Percentiles rank a stretch among this genome's conserved stretches.
phyloP scores from a whole-genome alignment of 2,113 vertebrate genomes.

The Rafetus swinhoei region DNA sequence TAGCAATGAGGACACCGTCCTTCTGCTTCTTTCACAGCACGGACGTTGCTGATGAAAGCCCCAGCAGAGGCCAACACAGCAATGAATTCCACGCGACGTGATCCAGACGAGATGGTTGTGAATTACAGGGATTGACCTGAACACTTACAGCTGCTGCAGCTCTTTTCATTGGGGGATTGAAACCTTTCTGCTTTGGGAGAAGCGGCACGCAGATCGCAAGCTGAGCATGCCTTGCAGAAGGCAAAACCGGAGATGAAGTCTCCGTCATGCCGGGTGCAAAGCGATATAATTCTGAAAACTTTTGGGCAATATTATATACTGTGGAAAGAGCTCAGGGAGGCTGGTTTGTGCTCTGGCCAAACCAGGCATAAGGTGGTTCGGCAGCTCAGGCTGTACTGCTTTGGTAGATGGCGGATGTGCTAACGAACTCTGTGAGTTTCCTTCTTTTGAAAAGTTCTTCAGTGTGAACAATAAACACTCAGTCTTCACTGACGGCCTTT shows the following conservation, averaged over 20 bases:
- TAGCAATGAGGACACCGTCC: not conserved
- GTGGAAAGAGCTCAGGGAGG: not conserved
- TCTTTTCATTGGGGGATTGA: not conserved
- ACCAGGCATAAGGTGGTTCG: not conserved
- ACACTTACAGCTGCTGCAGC: not conserved
- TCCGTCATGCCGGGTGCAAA: not conserved
- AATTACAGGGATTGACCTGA: not conserved
- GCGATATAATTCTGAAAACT: not conserved
- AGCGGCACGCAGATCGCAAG: not conserved
- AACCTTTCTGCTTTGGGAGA: not conserved
- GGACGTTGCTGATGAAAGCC: conserved; percentile 6
- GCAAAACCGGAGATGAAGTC: not conserved
- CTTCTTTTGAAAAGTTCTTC: not conserved
- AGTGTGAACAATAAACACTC: not conserved
- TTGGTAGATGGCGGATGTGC: not conserved
- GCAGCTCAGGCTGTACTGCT: not conserved
- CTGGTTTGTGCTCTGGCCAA: not conserved
- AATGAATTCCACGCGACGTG: not conserved
- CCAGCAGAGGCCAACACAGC: not conserved
- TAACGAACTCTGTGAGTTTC: not conserved
- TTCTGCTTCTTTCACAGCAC: not conserved
- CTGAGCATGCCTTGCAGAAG: not conserved
- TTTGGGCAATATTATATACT: not conserved
- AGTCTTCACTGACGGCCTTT: not conserved
- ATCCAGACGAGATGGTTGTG: not conserved